A percentile compares a stretch with the other conserved stretches of the same genome.
Evolutionary conservation across 2,113 vertebrate species (phyloP).

Genomic region (Pimephales promelas): DNA sequence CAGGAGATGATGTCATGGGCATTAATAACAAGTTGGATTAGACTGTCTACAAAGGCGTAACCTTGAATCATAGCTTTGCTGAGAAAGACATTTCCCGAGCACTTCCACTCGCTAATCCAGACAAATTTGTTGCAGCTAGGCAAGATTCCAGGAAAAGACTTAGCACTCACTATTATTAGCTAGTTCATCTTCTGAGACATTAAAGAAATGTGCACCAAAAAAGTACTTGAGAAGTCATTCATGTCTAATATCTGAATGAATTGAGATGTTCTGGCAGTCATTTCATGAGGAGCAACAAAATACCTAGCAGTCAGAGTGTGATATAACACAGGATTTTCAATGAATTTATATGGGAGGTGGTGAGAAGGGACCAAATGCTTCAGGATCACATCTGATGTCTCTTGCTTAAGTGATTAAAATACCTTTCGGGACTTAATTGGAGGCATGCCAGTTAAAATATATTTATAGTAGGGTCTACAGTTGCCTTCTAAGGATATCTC

Average conservation of each 20-base stretch:
- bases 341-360: not conserved
- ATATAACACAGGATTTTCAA: not conserved
- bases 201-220: constrained; percentile 57
- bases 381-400: not conserved
- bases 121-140: constrained; percentile 55
- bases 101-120: constrained; percentile 61
- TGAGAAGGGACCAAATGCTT: not conserved
- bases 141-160: constrained; percentile 62
- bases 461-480: constrained; percentile 43
- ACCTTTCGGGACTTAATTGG: constrained; percentile 21
- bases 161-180: constrained; percentile 69
- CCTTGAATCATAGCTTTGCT: constrained; percentile 51
- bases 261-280: not conserved
- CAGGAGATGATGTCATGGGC: constrained; percentile 17
- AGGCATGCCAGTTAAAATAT: constrained; percentile 30
- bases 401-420: constrained; percentile 46
- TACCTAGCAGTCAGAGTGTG: not conserved
- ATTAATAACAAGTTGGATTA: constrained; percentile 19
- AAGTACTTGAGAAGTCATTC: constrained; percentile 44
- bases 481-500: constrained; percentile 27
- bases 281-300: constrained; percentile 22
- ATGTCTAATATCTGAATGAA: constrained; percentile 4
- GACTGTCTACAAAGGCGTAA: not conserved
- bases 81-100: constrained; percentile 52
- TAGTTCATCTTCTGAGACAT: constrained; percentile 59